These are phyloP conservation scores for Chaetops frenatus DNA, from an alignment of 2,113 vertebrate species.

Conservation along the genomic window DNA sequence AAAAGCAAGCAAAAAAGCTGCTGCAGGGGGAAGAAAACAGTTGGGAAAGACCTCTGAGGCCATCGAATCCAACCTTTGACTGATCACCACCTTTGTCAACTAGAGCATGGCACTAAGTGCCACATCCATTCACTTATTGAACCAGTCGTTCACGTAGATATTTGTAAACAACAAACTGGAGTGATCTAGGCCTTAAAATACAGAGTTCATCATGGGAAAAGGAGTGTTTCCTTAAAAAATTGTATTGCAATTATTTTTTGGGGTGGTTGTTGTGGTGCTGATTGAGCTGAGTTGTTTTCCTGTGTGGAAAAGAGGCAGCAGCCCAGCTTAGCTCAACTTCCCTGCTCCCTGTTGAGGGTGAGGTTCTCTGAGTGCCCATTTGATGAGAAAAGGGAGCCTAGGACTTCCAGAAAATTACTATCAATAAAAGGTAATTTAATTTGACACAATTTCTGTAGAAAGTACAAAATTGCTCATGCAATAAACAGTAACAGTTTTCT, in stretches of 20 bases:
- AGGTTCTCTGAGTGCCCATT: background rate
- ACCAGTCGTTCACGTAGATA: background rate
- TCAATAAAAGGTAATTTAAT: background rate
- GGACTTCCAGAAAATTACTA: background rate
- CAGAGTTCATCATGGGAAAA: background rate
- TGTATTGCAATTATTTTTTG: background rate
- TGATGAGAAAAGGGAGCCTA: background rate
- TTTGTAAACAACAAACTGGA: background rate
- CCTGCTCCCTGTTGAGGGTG: background rate
- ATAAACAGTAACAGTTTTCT: background rate
- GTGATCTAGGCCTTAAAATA: background rate
- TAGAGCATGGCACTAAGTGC: background rate
- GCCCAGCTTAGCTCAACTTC: background rate
- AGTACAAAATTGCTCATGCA: background rate
- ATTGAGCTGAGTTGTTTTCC: background rate
- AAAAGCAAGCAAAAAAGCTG: background rate
- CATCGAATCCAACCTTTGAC: background rate
- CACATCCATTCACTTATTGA: background rate
- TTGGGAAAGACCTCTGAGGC: background rate
- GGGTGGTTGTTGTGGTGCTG: rapidly evolving
- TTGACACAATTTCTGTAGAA: background rate
- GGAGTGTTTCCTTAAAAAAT: background rate
- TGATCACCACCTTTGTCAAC: background rate
- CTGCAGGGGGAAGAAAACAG: background rate
- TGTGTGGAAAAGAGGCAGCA: background rate